Evolutionary conservation across 37 sponge, comb jelly and placozoan genomes (phyloP), one percentile per base, ranked within the genome.

Genomic region (Oscarella lobularis): DNA sequence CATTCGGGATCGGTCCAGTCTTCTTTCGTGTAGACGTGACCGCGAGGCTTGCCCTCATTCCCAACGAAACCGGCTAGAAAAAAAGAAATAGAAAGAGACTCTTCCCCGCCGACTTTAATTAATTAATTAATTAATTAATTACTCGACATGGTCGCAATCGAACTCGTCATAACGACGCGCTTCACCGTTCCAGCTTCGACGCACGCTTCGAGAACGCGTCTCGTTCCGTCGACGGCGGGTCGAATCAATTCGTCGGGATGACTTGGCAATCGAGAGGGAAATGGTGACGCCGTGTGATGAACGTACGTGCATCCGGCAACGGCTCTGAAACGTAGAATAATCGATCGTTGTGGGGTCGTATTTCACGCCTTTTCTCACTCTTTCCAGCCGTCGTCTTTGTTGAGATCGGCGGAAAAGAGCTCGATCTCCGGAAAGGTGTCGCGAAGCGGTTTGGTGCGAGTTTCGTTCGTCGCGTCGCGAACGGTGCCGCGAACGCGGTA

Each of bases 231-330:
- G 36, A 88, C 92, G 5, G 96, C 92, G 35, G 92, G 87, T 0
- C 39, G 48, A 29, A 94, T 83, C 6, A 83, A 6, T 33, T 41
- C 66, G 0, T 76, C 76, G 27, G 79, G 77, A 27, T 78, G 68
- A 34, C 60, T 9, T 27, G 60, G 60, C 9, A 48, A 9, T 27
- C 20, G 60, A 20, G 20, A 27, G 60, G 60, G 60, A 6, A 89
- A 88, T 5, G 92, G 92, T 37, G 96, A 95, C 20, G 96, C 96
- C 0, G 91, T 76, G 76, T 95, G 96, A 39, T 84, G 80, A 2
- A 91, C 96, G 40, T 91, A 95, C 32, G 75, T 73, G 67, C 96
- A 95, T 0, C 83, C 84, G 1, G 77, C 37, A 34, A 95, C 87
- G 31, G 96, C 96, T 20, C 60, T 48, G 20, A 27, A 48, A n/a